Conservation (phyloP, 2,888 invertebrate genomes). For the Ichneumon xanthorius region DNA sequence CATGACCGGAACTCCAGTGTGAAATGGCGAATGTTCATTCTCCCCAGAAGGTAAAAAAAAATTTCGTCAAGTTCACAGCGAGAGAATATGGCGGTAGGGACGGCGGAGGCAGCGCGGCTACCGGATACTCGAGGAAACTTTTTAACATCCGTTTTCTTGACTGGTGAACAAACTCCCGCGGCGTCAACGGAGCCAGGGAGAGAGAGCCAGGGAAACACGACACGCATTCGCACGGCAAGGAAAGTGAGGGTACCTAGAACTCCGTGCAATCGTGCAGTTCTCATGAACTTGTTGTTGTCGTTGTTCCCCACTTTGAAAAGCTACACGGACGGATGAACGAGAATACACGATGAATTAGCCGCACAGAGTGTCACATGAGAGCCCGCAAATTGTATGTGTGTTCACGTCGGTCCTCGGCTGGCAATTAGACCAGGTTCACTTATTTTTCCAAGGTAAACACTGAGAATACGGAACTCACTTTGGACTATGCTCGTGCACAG, state of each 20-base stretch:
- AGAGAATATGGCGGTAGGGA: background rate
- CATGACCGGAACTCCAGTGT: background rate
- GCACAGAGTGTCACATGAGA: background rate
- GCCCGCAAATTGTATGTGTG: slow-evolving; percentile 1
- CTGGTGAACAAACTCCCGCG: slow-evolving; percentile 15
- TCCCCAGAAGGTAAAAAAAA: slow-evolving; percentile 2
- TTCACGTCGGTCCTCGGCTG: slow-evolving; percentile 17
- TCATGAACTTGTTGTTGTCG: background rate
- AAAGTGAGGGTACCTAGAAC: background rate
- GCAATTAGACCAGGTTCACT: slow-evolving; percentile 37
- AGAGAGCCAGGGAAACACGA: background rate
- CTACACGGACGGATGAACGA: slow-evolving; percentile 21
- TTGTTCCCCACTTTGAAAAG: slow-evolving; percentile 15
- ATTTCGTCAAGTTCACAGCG: slow-evolving; percentile 31
- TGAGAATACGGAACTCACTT: too few relatives aligned
- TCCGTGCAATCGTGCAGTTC: background rate
- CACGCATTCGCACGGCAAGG: background rate
- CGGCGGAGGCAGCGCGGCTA: background rate
- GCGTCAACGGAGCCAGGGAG: background rate
- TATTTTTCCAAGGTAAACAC: slow-evolving; percentile 3
- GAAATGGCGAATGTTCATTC: slow-evolving; percentile 7
- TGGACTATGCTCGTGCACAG: too few relatives aligned
- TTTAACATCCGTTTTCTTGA: background rate
- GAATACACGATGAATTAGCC: slow-evolving; percentile 32
- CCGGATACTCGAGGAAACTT: slow-evolving; percentile 17